Percentiles rank a stretch among this genome's conserved stretches.
Evolutionary conservation across 2,797 vertebrate genomes (phyloP).

Genomic region (Neosilurus hyrtlii): DNA sequence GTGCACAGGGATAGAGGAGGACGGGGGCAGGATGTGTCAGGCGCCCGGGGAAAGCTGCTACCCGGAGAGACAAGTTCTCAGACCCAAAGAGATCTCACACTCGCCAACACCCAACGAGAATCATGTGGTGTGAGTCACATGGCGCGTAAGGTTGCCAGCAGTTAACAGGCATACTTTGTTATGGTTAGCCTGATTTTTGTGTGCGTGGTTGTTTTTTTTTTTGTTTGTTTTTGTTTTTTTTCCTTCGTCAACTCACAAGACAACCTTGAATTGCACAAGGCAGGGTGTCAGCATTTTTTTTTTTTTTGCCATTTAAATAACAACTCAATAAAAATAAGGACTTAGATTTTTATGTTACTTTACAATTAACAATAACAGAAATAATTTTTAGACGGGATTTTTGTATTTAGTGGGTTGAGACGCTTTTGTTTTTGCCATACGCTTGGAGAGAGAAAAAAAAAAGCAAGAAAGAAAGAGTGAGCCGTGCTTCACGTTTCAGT

Average conservation of each 20-base stretch:
- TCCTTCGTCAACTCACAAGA: constrained; percentile 51
- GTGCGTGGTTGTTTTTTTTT: too few species aligned
- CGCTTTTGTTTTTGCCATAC: constrained; percentile 2
- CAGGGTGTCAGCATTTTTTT: constrained; percentile 23
- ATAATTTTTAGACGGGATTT: not conserved
- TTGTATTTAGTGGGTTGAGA: constrained; percentile 21
- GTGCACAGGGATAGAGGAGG: constrained; percentile 69
- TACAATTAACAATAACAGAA: constrained; percentile 27
- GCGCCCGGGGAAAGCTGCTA: constrained; percentile 68
- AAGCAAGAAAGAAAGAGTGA: not conserved
- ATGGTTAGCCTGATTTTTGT: constrained; percentile 43
- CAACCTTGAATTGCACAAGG: constrained; percentile 26
- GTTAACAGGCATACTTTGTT: constrained; percentile 38
- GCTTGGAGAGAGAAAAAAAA: not conserved
- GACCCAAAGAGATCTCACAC: constrained; percentile 64
- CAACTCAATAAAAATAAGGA: constrained; percentile 19
- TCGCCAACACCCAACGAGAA: constrained; percentile 67
- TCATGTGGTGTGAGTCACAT: constrained; percentile 70
- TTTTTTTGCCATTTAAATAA: constrained; percentile 27
- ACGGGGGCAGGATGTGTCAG: constrained; percentile 66
- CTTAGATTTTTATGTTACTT: not conserved
- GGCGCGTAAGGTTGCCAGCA: not conserved
- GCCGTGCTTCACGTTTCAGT: not conserved
- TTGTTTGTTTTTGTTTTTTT: constrained; percentile 36
- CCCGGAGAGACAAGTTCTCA: constrained; percentile 60